Evolutionary conservation across 2,888 invertebrate genomes (phyloP).

Genomic region (Erannis defoliaria): DNA sequence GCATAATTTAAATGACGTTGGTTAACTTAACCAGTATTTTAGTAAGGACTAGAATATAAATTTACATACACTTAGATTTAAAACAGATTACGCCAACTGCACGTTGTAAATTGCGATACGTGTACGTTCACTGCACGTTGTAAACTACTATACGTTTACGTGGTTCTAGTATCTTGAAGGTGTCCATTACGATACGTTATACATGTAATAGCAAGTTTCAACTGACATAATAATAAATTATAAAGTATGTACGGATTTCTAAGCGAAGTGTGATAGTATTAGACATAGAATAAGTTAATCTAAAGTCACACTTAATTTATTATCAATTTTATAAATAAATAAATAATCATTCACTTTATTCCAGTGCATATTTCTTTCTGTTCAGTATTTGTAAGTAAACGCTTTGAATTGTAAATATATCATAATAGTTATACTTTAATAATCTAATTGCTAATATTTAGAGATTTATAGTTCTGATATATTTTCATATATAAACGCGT

Average conservation of each 20-base stretch:
- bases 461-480: constrained; percentile 58
- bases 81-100: too few relatives aligned
- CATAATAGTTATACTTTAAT: constrained; percentile 77
- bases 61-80: too few relatives aligned
- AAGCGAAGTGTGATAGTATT: constrained; percentile 67
- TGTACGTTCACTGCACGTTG: too few relatives aligned
- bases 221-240: constrained; percentile 10
- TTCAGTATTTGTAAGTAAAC: constrained; percentile 72
- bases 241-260: constrained; percentile 17
- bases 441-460: constrained; percentile 26
- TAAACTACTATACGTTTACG: too few relatives aligned
- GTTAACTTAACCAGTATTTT: too few relatives aligned
- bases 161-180: too few relatives aligned
- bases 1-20: too few relatives aligned
- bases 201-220: too few relatives aligned
- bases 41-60: too few relatives aligned
- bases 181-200: too few relatives aligned
- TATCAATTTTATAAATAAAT: constrained; percentile 19
- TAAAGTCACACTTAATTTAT: constrained; percentile 38
- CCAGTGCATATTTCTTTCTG: constrained; percentile 59
- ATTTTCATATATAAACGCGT: constrained; percentile 67
- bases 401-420: constrained; percentile 71
- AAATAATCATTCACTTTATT: constrained; percentile 47
- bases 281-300: constrained; percentile 43
- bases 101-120: too few relatives aligned